Conservation (phyloP, 1,140 invertebrate species). For the Lucilia cuprina region DNA sequence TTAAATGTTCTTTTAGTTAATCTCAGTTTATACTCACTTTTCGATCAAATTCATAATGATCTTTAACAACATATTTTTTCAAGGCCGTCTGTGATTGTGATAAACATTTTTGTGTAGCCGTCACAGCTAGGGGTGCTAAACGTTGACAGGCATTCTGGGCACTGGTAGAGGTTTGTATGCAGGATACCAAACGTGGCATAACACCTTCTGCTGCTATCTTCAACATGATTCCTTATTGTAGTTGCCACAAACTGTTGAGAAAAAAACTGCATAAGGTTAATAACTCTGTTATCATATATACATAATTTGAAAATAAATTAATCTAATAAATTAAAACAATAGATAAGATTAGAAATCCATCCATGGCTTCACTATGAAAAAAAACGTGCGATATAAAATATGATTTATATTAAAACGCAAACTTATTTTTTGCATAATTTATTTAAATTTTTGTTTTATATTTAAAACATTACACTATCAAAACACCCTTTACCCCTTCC, state of each 20-base stretch:
- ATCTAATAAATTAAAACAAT: neutral
- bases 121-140: constrained; percentile 43
- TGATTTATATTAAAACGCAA: neutral
- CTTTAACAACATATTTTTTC: constrained; percentile 57
- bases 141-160: constrained; percentile 49
- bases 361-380: too few species aligned
- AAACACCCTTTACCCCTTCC: too few species aligned
- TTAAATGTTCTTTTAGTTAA: neutral
- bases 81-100: constrained; percentile 48
- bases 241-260: neutral
- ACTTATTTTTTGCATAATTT: neutral
- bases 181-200: constrained; percentile 48
- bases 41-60: constrained; percentile 61
- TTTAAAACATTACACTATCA: too few species aligned
- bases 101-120: constrained; percentile 51
- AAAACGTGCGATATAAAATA: too few species aligned
- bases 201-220: constrained; percentile 55
- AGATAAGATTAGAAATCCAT: neutral
- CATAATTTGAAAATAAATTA: neutral
- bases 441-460: neutral
- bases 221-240: constrained; percentile 42
- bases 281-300: neutral
- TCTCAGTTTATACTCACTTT: constrained; percentile 46
- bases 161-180: constrained; percentile 46
- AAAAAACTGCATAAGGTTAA: constrained; percentile 11